These are phyloP conservation scores for Drosophila putrida DNA, from an alignment of 2,888 invertebrate species.

Conservation along the genomic window DNA sequence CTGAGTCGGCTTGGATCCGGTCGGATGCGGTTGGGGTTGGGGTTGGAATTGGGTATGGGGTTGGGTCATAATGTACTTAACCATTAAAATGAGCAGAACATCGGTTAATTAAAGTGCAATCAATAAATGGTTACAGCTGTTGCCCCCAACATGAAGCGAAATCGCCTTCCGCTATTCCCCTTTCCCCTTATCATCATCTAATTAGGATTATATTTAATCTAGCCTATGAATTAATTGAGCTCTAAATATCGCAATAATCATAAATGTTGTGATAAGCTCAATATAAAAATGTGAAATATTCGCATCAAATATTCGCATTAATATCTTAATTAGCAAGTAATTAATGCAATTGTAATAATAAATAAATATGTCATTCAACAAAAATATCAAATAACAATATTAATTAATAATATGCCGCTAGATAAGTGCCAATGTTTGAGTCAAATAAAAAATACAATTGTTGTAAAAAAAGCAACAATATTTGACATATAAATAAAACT, in stretches of 20 bases:
- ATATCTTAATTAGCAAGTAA: conserved; percentile 39
- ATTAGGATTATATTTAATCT: conserved; percentile 48
- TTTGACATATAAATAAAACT: conserved; percentile 24
- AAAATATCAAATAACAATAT: conserved; percentile 21
- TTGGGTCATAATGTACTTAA: conserved; percentile 25
- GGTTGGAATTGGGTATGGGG: background rate
- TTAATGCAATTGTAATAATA: conserved; percentile 39
- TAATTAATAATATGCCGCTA: conserved; percentile 35
- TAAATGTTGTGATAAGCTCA: conserved; percentile 35
- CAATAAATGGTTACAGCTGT: conserved; percentile 62
- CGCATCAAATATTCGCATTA: conserved; percentile 37
- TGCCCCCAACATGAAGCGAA: conserved; percentile 53
- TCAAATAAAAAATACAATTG: conserved; percentile 5
- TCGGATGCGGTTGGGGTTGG: conserved; percentile 3
- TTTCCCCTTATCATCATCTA: conserved; percentile 38
- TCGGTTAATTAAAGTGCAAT: conserved; percentile 73
- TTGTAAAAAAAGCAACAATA: conserved; percentile 20
- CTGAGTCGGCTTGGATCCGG: conserved; percentile 21
- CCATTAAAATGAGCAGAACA: conserved; percentile 33
- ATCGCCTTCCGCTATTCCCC: background rate
- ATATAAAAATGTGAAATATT: conserved; percentile 25
- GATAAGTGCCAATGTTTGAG: conserved; percentile 17
- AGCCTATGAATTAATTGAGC: conserved; percentile 53
- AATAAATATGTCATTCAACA: conserved; percentile 34
- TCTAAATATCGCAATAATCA: conserved; percentile 30